These are phyloP conservation scores for Sebastes umbrosus DNA, from an alignment of 2,797 vertebrate species.

Conservation along the genomic window DNA sequence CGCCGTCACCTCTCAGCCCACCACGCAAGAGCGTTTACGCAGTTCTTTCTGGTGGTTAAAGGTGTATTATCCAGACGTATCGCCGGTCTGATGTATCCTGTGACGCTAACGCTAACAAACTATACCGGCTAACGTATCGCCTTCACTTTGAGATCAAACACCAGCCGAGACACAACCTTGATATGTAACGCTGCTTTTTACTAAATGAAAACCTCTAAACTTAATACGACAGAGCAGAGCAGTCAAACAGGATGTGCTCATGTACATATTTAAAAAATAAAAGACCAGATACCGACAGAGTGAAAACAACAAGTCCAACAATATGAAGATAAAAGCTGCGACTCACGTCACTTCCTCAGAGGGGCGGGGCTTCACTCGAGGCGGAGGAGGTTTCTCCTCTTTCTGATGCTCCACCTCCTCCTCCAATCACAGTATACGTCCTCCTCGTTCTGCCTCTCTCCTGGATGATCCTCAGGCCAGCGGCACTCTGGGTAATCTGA, in stretches of 20 bases:
- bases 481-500: constrained; percentile 70
- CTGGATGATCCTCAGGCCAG: constrained; percentile 49
- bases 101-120: not conserved
- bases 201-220: not conserved
- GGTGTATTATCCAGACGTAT: too few species aligned
- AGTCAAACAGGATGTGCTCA: not conserved
- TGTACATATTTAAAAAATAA: not conserved
- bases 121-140: not conserved
- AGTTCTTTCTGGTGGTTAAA: too few species aligned
- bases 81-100: too few species aligned
- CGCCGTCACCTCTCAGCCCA: not conserved
- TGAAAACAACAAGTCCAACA: not conserved
- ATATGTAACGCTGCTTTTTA: not conserved
- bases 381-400: constrained; percentile 19
- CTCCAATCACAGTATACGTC: constrained; percentile 3
- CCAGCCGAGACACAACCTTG: not conserved
- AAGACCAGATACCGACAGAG: not conserved
- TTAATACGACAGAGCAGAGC: not conserved
- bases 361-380: constrained; percentile 49
- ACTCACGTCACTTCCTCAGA: constrained; percentile 72
- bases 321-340: not conserved
- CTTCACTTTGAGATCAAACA: not conserved
- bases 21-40: not conserved
- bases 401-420: constrained; percentile 44
- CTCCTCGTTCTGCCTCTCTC: constrained; percentile 6